phyloP scores from a whole-genome alignment of 2,888 invertebrate genomes.

The Taphrorychus bicolor region DNA sequence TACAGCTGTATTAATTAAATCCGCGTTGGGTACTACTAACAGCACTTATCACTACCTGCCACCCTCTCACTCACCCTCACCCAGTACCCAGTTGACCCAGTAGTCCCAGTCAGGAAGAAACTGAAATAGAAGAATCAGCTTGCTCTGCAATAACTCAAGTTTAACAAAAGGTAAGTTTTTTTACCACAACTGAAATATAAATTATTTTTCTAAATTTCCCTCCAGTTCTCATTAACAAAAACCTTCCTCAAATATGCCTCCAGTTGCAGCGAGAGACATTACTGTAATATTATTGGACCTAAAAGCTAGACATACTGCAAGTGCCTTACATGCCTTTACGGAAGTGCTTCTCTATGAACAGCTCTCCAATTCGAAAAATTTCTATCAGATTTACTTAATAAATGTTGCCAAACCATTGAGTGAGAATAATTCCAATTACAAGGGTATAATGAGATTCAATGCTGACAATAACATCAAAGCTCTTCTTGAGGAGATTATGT shows the following conservation, averaged over 20 bases:
- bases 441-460: slow-evolving; percentile 35
- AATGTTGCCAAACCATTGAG: slow-evolving; percentile 33
- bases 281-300: slow-evolving; percentile 43
- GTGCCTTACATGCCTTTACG: slow-evolving; percentile 38
- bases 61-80: too few species aligned
- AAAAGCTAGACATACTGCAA: slow-evolving; percentile 30
- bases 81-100: too few species aligned
- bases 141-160: too few species aligned
- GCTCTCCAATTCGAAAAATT: slow-evolving; percentile 37
- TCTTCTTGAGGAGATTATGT: slow-evolving; percentile 32
- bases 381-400: slow-evolving; percentile 39
- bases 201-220: too few species aligned
- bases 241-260: slow-evolving; percentile 40
- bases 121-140: too few species aligned
- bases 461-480: slow-evolving; percentile 23
- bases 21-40: too few species aligned
- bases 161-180: too few species aligned
- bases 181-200: too few species aligned
- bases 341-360: slow-evolving; percentile 40
- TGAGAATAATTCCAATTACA: background rate
- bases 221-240: too few species aligned
- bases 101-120: too few species aligned
- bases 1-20: too few species aligned
- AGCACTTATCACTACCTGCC: too few species aligned
- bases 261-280: slow-evolving; percentile 38